A percentile compares a stretch with the other conserved stretches of the same genome.
Evolutionary conservation across 2,888 invertebrate genomes (phyloP).

Genomic region (Gymnocheta viridis): DNA sequence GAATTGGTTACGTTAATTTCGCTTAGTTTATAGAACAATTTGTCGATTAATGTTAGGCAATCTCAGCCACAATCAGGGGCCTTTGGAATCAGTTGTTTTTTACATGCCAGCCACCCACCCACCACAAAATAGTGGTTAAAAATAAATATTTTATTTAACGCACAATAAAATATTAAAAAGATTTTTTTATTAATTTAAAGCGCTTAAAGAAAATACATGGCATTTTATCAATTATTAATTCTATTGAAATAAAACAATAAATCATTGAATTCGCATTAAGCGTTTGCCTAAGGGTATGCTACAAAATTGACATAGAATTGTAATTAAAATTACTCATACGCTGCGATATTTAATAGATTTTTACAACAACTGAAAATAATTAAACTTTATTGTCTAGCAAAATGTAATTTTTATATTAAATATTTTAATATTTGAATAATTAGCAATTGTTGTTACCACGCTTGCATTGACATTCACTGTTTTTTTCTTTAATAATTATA

Average conservation of each 20-base stretch:
- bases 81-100: too few relatives aligned
- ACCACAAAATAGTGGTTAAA: too few relatives aligned
- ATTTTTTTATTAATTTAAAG: too few relatives aligned
- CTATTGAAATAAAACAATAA: not conserved
- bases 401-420: not conserved
- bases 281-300: slow-evolving; percentile 9
- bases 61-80: too few relatives aligned
- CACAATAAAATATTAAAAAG: not conserved
- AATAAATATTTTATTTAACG: too few relatives aligned
- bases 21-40: too few relatives aligned
- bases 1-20: too few relatives aligned
- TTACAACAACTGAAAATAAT: not conserved
- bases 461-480: not conserved
- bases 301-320: not conserved
- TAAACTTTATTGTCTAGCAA: not conserved
- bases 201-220: too few relatives aligned
- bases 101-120: too few relatives aligned
- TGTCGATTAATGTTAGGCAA: too few relatives aligned
- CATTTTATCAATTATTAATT: not conserved
- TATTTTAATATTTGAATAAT: not conserved
- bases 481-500: not conserved
- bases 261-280: slow-evolving; percentile 18
- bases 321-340: slow-evolving; percentile 6
- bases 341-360: not conserved
- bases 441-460: not conserved